Conservation (phyloP, 2,113 vertebrate genomes). For the Dicrurus megarhynchus region DNA sequence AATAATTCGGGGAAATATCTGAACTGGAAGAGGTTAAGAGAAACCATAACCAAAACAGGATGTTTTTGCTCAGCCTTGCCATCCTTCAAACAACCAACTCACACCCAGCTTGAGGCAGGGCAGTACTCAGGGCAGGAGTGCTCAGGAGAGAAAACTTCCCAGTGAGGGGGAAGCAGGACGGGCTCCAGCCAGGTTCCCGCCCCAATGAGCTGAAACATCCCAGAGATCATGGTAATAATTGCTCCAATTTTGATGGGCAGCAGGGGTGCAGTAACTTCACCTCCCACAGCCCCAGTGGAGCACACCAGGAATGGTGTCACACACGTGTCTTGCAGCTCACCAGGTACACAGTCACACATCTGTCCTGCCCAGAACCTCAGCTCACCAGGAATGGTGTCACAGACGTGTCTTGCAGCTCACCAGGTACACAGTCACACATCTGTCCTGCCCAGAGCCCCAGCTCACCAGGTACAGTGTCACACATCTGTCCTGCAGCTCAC, state of each 20-base stretch:
- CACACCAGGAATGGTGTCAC: rapidly evolving
- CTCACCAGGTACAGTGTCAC: background rate
- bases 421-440: too few relatives aligned
- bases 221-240: rapidly evolving
- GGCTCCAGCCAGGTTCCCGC: background rate
- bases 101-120: rapidly evolving
- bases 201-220: background rate
- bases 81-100: background rate
- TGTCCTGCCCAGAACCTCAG: too few relatives aligned
- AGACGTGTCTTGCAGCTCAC: too few relatives aligned
- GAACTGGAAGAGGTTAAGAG: background rate
- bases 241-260: rapidly evolving
- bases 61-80: conserved; percentile 24
- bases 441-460: background rate
- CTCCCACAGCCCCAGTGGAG: rapidly evolving
- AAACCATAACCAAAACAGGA: conserved; percentile 47
- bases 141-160: rapidly evolving
- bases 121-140: rapidly evolving
- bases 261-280: background rate
- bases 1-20: background rate
- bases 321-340: too few relatives aligned
- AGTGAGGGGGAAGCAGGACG: rapidly evolving
- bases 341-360: too few relatives aligned
- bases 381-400: background rate
- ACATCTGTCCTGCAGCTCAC: too few relatives aligned